Evolutionary conservation across 2,113 vertebrate species (phyloP).

Genomic region (Syrmaticus mikado): DNA sequence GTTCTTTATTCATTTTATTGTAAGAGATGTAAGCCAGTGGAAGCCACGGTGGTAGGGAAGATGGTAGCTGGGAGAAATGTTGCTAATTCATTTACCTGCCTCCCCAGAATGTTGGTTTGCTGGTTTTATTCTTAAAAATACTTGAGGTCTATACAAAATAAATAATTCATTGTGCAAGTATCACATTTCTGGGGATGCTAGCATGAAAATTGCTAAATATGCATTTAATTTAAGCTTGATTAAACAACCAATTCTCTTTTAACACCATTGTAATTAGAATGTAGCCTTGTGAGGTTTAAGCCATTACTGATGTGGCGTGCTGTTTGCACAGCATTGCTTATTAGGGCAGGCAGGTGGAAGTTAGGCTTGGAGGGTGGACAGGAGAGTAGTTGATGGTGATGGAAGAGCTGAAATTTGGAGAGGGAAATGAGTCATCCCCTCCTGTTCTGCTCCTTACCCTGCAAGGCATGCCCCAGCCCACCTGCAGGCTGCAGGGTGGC

Average conservation of each 20-base stretch:
- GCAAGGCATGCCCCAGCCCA: not conserved
- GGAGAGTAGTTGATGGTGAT: not conserved
- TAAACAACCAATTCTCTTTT: constrained; percentile 13
- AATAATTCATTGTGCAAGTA: constrained; percentile 55
- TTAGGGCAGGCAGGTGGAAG: not conserved
- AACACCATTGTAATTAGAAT: constrained; percentile 30
- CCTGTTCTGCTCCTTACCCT: not conserved
- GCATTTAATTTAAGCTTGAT: constrained; percentile 67
- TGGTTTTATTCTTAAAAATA: not conserved
- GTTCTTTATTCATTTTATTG: not conserved
- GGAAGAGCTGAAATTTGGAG: not conserved
- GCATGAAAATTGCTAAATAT: constrained; percentile 62
- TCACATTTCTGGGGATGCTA: constrained; percentile 16
- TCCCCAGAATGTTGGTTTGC: not conserved
- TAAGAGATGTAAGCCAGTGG: not conserved
- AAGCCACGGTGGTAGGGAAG: not conserved
- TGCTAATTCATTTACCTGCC: not conserved
- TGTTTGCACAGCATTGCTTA: not conserved
- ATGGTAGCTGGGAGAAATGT: not conserved
- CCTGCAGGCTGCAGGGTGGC: rapidly evolving
- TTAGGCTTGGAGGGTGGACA: not conserved
- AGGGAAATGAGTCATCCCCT: not conserved
- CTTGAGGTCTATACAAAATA: not conserved
- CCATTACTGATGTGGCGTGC: not conserved
- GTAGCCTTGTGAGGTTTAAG: not conserved